Conservation (phyloP, 2,797 vertebrate genomes). For the Pseudopleuronectes americanus region DNA sequence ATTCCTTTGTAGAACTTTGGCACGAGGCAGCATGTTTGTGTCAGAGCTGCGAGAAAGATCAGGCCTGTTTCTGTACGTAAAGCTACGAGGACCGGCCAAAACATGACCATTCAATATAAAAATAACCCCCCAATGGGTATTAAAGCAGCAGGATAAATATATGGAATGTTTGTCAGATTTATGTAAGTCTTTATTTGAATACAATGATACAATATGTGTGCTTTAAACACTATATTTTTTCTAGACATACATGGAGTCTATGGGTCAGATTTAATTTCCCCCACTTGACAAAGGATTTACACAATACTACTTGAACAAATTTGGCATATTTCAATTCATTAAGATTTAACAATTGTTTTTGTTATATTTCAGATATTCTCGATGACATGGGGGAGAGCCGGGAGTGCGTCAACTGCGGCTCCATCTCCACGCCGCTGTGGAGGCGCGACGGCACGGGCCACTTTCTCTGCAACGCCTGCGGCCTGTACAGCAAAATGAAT, state of each 20-base stretch:
- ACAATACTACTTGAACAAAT: background rate
- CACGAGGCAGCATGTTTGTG: background rate
- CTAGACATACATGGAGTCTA: background rate
- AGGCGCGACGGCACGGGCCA: constrained; percentile 97
- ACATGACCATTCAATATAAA: background rate
- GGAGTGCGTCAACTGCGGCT: constrained; percentile 98
- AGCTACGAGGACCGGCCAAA: background rate
- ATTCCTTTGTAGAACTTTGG: background rate
- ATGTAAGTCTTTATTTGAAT: too few relatives aligned
- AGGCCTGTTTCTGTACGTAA: background rate
- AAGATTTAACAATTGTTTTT: background rate
- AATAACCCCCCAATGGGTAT: too few relatives aligned
- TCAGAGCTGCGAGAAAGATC: background rate
- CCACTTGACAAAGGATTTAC: background rate
- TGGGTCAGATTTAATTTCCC: background rate
- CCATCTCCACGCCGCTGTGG: constrained; percentile 98
- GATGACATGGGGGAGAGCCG: constrained; percentile 95
- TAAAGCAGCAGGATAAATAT: too few relatives aligned
- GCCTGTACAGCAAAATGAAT: constrained; percentile 99
- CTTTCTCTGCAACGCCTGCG: constrained; percentile 99
- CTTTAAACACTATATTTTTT: background rate
- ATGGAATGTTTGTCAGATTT: too few relatives aligned
- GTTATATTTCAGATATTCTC: constrained; percentile 87
- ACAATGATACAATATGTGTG: too few relatives aligned
- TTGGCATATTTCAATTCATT: too few relatives aligned